phyloP scores from a whole-genome alignment of 2,797 vertebrate species.

The Cetoscarus ocellatus region DNA sequence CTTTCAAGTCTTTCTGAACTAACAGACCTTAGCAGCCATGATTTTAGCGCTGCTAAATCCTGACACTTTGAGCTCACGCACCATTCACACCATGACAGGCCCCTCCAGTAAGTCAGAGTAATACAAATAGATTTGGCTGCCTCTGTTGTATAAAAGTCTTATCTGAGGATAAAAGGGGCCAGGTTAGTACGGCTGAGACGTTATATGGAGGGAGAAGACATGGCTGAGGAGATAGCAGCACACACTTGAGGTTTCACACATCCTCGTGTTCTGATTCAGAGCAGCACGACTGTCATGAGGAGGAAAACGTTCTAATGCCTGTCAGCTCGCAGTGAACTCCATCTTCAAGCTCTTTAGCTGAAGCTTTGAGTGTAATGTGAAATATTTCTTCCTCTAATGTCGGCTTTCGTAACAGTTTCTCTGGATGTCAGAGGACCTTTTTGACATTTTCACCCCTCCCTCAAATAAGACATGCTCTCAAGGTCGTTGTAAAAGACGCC shows the following conservation, averaged over 20 bases:
- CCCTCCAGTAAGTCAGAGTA: not conserved
- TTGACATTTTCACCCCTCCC: no score
- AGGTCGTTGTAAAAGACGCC: not conserved
- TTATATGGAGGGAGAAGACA: constrained; percentile 5
- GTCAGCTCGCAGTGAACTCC: constrained; percentile 36
- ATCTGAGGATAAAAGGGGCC: not conserved
- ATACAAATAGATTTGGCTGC: constrained; percentile 11
- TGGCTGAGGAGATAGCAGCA: constrained; percentile 28
- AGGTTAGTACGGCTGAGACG: constrained; percentile 4
- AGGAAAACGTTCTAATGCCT: constrained; percentile 10
- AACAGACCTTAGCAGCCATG: not conserved
- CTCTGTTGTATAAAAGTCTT: constrained; percentile 1
- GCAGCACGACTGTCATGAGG: constrained; percentile 20
- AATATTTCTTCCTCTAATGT: constrained; percentile 16
- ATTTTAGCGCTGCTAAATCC: not conserved
- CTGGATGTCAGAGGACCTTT: not conserved
- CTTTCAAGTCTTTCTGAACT: constrained; percentile 18
- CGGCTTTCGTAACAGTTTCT: constrained; percentile 22
- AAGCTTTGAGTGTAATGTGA: constrained; percentile 25
- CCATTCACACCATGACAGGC: constrained; percentile 6
- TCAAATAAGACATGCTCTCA: constrained; percentile 9
- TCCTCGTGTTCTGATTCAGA: constrained; percentile 3
- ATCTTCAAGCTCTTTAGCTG: constrained; percentile 25
- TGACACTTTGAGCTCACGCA: not conserved
- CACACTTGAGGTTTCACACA: constrained; percentile 13